A percentile compares a stretch with the other conserved stretches of the same genome.
These are phyloP conservation scores for Helicolenus hilgendorfi DNA, from an alignment of 2,797 vertebrate genomes.

Conservation along the genomic window DNA sequence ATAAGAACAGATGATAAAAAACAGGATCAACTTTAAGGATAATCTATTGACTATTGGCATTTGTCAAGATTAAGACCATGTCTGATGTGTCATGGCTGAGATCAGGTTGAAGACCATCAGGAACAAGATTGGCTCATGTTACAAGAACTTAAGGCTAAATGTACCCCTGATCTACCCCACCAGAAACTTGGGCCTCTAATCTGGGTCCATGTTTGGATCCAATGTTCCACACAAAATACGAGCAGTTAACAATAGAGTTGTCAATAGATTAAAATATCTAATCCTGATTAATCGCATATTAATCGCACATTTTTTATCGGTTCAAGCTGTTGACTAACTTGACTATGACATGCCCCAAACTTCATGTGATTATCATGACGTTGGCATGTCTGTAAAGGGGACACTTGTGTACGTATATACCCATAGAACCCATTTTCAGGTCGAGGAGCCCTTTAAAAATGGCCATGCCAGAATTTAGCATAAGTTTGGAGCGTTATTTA, in stretches of 20 bases:
- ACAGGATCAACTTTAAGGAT: not conserved
- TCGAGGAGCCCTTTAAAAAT: too few relatives aligned
- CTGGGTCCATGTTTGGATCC: not conserved
- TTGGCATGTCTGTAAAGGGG: too few relatives aligned
- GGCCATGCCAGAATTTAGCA: accelerated
- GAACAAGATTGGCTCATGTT: not conserved
- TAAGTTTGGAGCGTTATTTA: too few relatives aligned
- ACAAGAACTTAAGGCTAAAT: not conserved
- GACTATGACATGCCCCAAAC: too few relatives aligned
- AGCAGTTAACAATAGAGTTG: not conserved
- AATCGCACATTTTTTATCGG: too few relatives aligned
- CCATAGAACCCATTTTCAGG: too few relatives aligned
- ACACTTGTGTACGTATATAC: too few relatives aligned
- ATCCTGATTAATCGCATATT: accelerated
- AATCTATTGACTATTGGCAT: not conserved
- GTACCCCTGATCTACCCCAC: too few relatives aligned
- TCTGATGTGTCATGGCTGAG: not conserved
- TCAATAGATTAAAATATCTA: not conserved
- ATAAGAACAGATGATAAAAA: not conserved
- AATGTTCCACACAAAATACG: not conserved
- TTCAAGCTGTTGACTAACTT: too few relatives aligned
- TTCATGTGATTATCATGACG: too few relatives aligned
- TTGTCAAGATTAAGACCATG: not conserved
- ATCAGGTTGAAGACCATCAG: not conserved
- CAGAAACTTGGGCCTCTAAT: not conserved